Evolutionary conservation across 1,140 invertebrate genomes (phyloP).

Genomic region (Lerema accius): DNA sequence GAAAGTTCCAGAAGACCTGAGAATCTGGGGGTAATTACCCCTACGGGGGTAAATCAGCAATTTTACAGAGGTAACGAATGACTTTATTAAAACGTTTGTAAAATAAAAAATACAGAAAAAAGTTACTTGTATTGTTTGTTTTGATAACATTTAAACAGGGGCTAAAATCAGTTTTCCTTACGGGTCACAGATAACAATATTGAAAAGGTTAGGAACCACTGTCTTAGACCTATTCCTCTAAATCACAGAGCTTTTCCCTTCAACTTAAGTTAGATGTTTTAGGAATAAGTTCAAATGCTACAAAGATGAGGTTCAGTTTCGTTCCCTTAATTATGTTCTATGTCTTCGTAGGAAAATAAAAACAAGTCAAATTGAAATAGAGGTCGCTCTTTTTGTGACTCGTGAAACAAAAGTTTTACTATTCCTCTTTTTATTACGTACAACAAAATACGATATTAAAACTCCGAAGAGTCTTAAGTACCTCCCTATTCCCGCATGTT

Average conservation of each 20-base stretch:
- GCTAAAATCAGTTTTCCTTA: too few relatives aligned
- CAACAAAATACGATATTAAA: conserved; percentile 40
- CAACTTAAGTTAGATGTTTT: too few relatives aligned
- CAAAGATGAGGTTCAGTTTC: conserved; percentile 49
- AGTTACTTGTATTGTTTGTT: too few relatives aligned
- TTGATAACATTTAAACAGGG: too few relatives aligned
- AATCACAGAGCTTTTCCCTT: conserved; percentile 41
- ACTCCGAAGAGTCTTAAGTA: conserved; percentile 5
- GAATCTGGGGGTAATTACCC: too few relatives aligned
- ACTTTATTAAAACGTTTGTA: too few relatives aligned
- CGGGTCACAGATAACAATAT: too few relatives aligned
- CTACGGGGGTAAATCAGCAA: too few relatives aligned
- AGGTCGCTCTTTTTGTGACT: conserved; percentile 49
- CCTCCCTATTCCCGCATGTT: background rate
- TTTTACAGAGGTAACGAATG: too few relatives aligned
- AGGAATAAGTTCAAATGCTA: conserved; percentile 50
- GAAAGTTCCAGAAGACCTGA: too few relatives aligned
- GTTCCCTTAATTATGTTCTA: conserved; percentile 65
- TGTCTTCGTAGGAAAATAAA: conserved; percentile 57
- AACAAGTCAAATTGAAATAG: conserved; percentile 47
- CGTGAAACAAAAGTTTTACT: conserved; percentile 55
- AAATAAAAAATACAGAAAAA: too few relatives aligned
- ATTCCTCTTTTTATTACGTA: conserved; percentile 35
- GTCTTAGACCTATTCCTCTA: conserved; percentile 26
- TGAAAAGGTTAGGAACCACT: too few relatives aligned